Base-by-base conservation (phyloP, 2,113 vertebrate genomes). In the Oenanthe melanoleuca region DNA sequence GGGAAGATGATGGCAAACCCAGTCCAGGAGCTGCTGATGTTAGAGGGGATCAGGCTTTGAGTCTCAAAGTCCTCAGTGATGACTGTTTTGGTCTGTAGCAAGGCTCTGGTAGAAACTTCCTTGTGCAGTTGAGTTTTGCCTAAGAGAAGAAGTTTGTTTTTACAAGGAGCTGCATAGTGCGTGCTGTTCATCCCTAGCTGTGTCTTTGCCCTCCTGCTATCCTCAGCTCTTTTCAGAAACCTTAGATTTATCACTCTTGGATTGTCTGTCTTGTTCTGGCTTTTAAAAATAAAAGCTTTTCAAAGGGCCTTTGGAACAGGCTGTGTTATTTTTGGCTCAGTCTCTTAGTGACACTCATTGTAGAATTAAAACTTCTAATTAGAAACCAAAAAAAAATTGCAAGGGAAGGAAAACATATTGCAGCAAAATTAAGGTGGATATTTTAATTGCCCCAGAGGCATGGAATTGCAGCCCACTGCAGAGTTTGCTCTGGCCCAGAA, bases 211-310 rank as follows among this genome's bases (percentile, higher is more conserved):
- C 85, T 93, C 85, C 75, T 21, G 52, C 89, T 96, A 70, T 96
- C 92, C 91, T 96, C 78, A 42, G 66, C 91, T 90, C 88, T 94
- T 92, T 85, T 90, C 86, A 92, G 92, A 95, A 89, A 90, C 53
- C 86, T 88, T 88, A 86, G 95, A 97, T 97, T 97, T 97, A 97
- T 97, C 93, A 1, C 79, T 96, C 78, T 95, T 96, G 96, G 97
- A 95, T 95, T 21, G 2, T 89, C 86, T 79, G 47, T 42, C 88
- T 81, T 61, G 75, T 89, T 97, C 92, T 93, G 93, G 93, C 92
- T 93, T 96, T 97, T 96, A 92, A 92, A 95, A 96, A 95, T 53
- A 96, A 94, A 96, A 94, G 84, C 83, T 92, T 94, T 94, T 85
- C 74, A 89, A 93, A 94, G 92, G 86, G 67, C 77, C 60, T 92